Evolutionary conservation across 2,113 vertebrate genomes (phyloP), one percentile per base, ranked within the genome.

Genomic region (Pituophis catenifer): DNA sequence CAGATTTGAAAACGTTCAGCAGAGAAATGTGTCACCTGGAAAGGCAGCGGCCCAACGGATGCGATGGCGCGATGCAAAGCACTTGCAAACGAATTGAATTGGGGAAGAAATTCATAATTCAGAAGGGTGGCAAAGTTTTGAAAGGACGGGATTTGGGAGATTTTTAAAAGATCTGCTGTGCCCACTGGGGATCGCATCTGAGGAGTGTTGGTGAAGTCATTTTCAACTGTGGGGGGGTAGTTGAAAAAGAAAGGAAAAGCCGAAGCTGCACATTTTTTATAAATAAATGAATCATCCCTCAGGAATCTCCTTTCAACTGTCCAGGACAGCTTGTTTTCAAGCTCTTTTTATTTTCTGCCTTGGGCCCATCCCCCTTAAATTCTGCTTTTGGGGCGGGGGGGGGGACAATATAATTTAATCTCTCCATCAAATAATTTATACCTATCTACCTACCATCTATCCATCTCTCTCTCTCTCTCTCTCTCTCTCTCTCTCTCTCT

Each of bases 31-130:
- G 7, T 19, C 17, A 6, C 2, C n/a, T 38, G 2, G 70, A 38
- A 19, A 38, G n/a, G 8, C n/a, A 3, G 6, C 17, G 15, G 15
- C n/a, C 1, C n/a, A 19, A 19, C 0, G 15, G n/a, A 33, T 17
- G n/a, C 26, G 0, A n/a, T 29, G 3, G 26, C 29, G 5, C 1
- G n/a, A 33, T 17, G n/a, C 15, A 38, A 19, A 75, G 13, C 1
- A 2, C 13, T 17, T n/a, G 65, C n/a, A 75, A 38, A 75, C 1
- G 6, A 38, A 75, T 38, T 3, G 44, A 48, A 5, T 48, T 48
- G 44, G n/a, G 70, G 15, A 38, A 75, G 70, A 19, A 19, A 19
- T 8, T 3, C 15, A 3, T 38, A 38, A 19, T 8, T 3, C 4
- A 3, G 70, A 81, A 81, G 1, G 1, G 15, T 3, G 1, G n/a